Evolutionary conservation across 2,797 vertebrate genomes (phyloP), one percentile per base, ranked within the genome.

Genomic region (Bradypodion ventrale): DNA sequence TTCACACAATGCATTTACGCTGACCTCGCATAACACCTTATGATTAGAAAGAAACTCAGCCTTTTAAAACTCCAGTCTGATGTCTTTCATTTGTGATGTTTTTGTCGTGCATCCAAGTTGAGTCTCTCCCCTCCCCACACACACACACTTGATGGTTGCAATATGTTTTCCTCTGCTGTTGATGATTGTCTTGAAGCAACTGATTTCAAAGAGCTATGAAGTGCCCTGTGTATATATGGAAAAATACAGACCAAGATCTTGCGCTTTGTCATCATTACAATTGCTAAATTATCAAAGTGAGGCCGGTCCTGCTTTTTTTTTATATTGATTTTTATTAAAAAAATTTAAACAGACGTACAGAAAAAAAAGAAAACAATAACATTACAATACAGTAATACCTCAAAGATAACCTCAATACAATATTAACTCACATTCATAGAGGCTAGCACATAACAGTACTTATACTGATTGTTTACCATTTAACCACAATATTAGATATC

Each of bases 201-300:
- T 5, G 76, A 62, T 86, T 89, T 89, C 59, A 86, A 88, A 90
- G 63, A 75, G 83, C 83, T 74, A 78, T 82, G 84, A 88, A 91
- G 83, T 80, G 42, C 86, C 87, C 87, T 87, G 75, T 89, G 85
- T 87, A 74, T 83, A 89, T 87, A 78, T 85, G 79, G 87, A 82
- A 87, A 56, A 86, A 42, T 70, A 69, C 72, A 76, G 80, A 75
- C 72, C 60, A 56, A 80, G 79, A 87, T 83, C 42, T 89, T 83
- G 83, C 88, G 80, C 78, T 40, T n/a, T 88, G 88, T 87, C 75
- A 86, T 89, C 82, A 81, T 9, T 84, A 69, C 32, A 42, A 78
- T 75, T 49, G 56, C 68, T 85, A 83, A 85, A 90, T 82, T 87
- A 79, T 68, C 37, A 2, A 49, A 74, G 85, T 85, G 87, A 89